These are phyloP conservation scores for Thryonomys swinderianus DNA, from an alignment of 2,113 vertebrate species.

Conservation along the genomic window DNA sequence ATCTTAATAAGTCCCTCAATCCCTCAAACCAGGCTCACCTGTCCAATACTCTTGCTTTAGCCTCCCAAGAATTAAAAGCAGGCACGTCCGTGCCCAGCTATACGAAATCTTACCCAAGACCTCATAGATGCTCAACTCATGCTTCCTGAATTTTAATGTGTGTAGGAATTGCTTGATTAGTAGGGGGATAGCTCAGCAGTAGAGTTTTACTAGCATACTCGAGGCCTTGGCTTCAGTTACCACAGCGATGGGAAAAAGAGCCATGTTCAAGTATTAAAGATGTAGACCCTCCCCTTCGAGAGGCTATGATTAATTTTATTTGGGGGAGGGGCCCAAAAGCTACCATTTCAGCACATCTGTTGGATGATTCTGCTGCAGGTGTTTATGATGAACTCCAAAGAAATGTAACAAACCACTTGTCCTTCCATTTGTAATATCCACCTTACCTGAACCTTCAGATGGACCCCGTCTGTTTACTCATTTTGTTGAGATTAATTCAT, in stretches of 20 bases:
- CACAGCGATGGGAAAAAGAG: background rate
- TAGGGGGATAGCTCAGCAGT: background rate
- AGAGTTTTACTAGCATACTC: background rate
- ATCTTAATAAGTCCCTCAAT: background rate
- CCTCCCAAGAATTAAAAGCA: background rate
- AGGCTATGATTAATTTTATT: background rate
- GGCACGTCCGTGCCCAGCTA: background rate
- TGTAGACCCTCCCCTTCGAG: background rate
- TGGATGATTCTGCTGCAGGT: background rate
- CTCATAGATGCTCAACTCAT: background rate
- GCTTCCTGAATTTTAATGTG: background rate
- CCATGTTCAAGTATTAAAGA: background rate
- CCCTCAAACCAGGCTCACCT: background rate
- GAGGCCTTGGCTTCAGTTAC: background rate
- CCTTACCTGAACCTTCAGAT: background rate
- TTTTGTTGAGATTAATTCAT: constrained; percentile 3
- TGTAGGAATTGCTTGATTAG: background rate
- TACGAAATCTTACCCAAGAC: background rate
- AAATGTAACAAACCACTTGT: background rate
- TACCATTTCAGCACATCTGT: background rate
- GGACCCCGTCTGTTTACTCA: background rate
- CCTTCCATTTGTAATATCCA: background rate
- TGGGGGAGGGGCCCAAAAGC: background rate
- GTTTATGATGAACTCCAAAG: background rate
- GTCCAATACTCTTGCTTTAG: background rate